Base-by-base conservation (phyloP, 2,113 vertebrate genomes). In the Talpa occidentalis region DNA sequence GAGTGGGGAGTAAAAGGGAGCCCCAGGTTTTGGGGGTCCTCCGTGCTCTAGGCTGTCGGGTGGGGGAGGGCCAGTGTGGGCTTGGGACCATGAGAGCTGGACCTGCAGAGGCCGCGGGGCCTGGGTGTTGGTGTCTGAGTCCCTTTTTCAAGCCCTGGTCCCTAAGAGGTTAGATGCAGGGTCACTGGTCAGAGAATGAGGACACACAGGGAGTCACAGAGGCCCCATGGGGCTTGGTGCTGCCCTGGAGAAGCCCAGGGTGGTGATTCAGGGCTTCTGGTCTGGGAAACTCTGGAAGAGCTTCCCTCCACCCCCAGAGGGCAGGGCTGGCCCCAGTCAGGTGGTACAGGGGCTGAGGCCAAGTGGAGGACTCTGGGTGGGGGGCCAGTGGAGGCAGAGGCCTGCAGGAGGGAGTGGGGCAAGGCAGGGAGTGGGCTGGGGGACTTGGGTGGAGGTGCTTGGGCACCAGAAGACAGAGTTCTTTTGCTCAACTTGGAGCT, bases 401-500 rank as follows among this genome's bases (percentile, higher is more conserved):
- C 93, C 76, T 12, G 62, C 6, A 32, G 62, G 62, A 66, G 62
- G 62, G 62, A 66, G 35, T 24, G 2, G 8, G 49, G 19, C 47
- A 21, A 86, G 69, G 12, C 70, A n/a, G n/a, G n/a, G n/a, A n/a
- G n/a, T n/a, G n/a, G n/a, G n/a, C n/a, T 49, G 32, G 28, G 69
- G 56, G 76, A 30, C 83, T 42, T 35, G 52, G 40, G 47, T 67
- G 73, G 37, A 40, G 85, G 37, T 79, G 60, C 44, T 40, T 0
- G 1, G 84, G 42, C 54, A 24, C 28, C 10, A 11, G 37, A 26
- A 30, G 82, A 6, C 70, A 52, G 40, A 37, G 81, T 84, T 92
- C 89, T 77, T 82, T 81, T 52, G 91, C 86, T 86, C 70, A 6
- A 47, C 35, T 79, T 81, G 86, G 85, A 94, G 40, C 26, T 56